Evolutionary conservation across 2,113 vertebrate species (phyloP), one percentile per base, ranked within the genome.

Genomic region (Oreochromis aureus): DNA sequence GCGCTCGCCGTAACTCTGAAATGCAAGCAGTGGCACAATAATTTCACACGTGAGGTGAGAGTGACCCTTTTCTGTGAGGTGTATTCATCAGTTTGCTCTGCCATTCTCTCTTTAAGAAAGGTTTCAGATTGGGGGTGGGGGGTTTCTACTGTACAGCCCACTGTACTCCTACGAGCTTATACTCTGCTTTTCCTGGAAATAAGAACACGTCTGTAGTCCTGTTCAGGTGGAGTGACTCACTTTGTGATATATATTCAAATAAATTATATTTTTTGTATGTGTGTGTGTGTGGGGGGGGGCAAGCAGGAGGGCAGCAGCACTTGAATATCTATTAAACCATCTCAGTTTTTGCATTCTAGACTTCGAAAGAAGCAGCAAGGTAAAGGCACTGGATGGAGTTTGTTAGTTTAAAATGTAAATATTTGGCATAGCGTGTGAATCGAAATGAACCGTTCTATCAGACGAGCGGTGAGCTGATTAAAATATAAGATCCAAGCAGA

Each of bases 211-310:
- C 44, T 85, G 44, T n/a, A 7, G 41, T 55, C 32, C 82, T 59
- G 19, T 32, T 32, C 30, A 46, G 15, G 16, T 81, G 76, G 16
- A 53, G 10, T 89, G 71, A 73, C 55, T 89, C 53, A 71, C 41
- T 55, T 63, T 85, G 59, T 89, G n/a, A 51, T 73, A 53, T 69
- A 51, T 51, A 48, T 76, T 51, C 9, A 76, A 76, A 76, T 76
- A 73, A 46, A 73, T 15, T 73, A 41, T 73, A 6, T 76, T 48
- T 30, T 76, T 44, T 27, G 32, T 63, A 6, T n/a, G 30, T 18
- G 16, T 2, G 44, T 46, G 44, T 1, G 44, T 3, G 7, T 27
- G 1, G 4, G 27, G 1, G 10, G 18, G 6, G 51, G 18, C 4
- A 3, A 36, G 11, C 5, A 4, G 8, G 56, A 7, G 27, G 32